These are phyloP conservation scores for Blomia tropicalis DNA, from an alignment of 2,888 invertebrate genomes.

Conservation along the genomic window DNA sequence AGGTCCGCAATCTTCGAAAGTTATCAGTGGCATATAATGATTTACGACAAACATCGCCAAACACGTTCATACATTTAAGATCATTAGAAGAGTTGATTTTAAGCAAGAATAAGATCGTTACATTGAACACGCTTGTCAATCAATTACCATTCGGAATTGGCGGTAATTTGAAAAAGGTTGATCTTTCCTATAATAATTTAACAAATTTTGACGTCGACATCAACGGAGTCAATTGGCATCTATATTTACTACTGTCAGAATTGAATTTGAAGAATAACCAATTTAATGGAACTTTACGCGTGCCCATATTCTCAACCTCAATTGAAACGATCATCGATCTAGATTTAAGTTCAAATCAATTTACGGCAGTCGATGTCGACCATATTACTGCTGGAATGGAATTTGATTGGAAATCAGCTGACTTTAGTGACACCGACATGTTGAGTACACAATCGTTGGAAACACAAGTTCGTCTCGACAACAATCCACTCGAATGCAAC, in stretches of 20 bases:
- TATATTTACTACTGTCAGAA: conserved; percentile 27
- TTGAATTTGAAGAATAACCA: conserved; percentile 29
- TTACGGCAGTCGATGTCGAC: conserved; percentile 19
- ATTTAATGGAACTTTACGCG: conserved; percentile 16
- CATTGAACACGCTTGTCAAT: conserved; percentile 43
- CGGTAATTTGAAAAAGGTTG: conserved; percentile 50
- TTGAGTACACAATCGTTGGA: conserved; percentile 2
- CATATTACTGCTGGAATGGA: conserved; percentile 3
- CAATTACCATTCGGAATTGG: conserved; percentile 50
- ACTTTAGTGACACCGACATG: not conserved
- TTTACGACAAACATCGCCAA: conserved; percentile 21
- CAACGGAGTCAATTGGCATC: conserved; percentile 37
- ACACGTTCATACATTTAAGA: conserved; percentile 25
- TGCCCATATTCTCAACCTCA: conserved; percentile 24
- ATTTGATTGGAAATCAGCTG: not conserved
- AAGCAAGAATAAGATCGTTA: conserved; percentile 26
- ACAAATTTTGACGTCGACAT: conserved; percentile 49
- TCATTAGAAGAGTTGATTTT: conserved; percentile 46
- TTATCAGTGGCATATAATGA: conserved; percentile 29
- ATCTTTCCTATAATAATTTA: conserved; percentile 49
- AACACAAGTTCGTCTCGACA: conserved; percentile 21
- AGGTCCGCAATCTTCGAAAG: conserved; percentile 27
- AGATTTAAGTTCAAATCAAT: conserved; percentile 22
- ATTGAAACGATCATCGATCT: conserved; percentile 19
- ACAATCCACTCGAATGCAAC: conserved; percentile 25